These are phyloP conservation scores for Rhagophthalmus giganteus DNA, from an alignment of 2,888 invertebrate species.

Conservation along the genomic window DNA sequence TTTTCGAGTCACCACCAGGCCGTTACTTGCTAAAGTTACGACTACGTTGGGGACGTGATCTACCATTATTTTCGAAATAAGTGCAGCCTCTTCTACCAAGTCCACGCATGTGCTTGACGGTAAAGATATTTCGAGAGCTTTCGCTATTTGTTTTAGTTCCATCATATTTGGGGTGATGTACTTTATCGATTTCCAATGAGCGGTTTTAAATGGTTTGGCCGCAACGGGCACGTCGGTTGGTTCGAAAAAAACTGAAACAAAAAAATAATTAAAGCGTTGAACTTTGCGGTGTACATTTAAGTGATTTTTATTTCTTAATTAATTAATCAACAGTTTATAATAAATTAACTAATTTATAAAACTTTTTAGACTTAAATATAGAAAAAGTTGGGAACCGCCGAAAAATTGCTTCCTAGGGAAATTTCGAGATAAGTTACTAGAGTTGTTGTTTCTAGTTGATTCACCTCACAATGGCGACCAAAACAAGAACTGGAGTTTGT, in stretches of 20 bases:
- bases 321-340: too few species aligned
- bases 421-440: too few species aligned
- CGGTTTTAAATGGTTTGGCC: conserved; percentile 65
- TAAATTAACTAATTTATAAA: too few species aligned
- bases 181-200: conserved; percentile 56
- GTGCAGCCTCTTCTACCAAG: conserved; percentile 48
- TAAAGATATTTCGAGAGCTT: conserved; percentile 53
- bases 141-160: conserved; percentile 73
- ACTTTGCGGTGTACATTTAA: too few species aligned
- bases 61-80: conserved; percentile 50
- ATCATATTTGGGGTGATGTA: conserved; percentile 79
- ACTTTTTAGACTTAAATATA: too few species aligned
- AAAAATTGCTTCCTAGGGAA: too few species aligned
- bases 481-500: conserved; percentile 67
- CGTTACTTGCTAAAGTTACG: conserved; percentile 65
- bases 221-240: conserved; percentile 84
- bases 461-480: conserved; percentile 62
- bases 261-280: conserved; percentile 31
- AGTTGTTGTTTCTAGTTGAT: too few species aligned
- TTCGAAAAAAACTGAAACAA: conserved; percentile 82
- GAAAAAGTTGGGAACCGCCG: too few species aligned
- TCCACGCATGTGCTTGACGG: conserved; percentile 35
- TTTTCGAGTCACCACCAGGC: conserved; percentile 59
- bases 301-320: too few species aligned
- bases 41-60: conserved; percentile 61